These are phyloP conservation scores for Peromyscus californicus DNA, from an alignment of 2,113 vertebrate genomes.

Conservation along the genomic window DNA sequence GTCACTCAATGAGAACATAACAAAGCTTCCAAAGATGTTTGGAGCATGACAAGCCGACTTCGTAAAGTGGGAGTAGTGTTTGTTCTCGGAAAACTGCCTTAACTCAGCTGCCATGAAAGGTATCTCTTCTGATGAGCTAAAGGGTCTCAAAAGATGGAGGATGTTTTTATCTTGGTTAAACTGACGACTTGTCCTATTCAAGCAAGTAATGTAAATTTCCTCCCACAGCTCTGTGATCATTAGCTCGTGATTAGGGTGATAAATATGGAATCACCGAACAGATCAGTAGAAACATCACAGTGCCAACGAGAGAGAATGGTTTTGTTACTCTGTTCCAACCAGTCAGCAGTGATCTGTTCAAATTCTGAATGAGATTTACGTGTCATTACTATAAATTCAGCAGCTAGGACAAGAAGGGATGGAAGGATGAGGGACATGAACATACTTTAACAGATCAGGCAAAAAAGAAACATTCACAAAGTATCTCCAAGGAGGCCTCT, in stretches of 20 bases:
- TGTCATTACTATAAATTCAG: slow-evolving; percentile 51
- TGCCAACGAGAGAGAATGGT: background rate
- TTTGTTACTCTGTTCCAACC: slow-evolving; percentile 19
- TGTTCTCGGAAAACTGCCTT: slow-evolving; percentile 26
- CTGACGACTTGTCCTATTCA: slow-evolving; percentile 72
- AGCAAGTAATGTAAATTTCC: slow-evolving; percentile 75
- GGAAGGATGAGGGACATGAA: background rate
- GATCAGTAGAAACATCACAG: slow-evolving; percentile 66
- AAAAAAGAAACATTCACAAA: slow-evolving; percentile 30
- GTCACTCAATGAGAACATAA: background rate
- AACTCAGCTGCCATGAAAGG: background rate
- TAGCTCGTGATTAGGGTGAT: slow-evolving; percentile 76
- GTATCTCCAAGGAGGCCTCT: background rate
- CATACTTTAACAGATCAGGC: background rate
- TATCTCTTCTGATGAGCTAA: slow-evolving; percentile 24
- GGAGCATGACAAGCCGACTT: background rate
- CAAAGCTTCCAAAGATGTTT: background rate
- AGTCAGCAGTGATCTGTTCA: slow-evolving; percentile 18
- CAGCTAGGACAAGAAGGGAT: slow-evolving; percentile 15
- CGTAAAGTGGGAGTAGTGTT: background rate
- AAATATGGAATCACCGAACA: slow-evolving; percentile 74
- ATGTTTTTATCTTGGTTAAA: slow-evolving; percentile 66
- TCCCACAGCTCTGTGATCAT: slow-evolving; percentile 67
- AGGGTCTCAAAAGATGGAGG: slow-evolving; percentile 51
- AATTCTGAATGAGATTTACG: slow-evolving; percentile 32